A percentile compares a stretch with the other conserved stretches of the same genome.
These are phyloP conservation scores for Chaenocephalus aceratus DNA, from an alignment of 2,113 vertebrate genomes.

Conservation along the genomic window DNA sequence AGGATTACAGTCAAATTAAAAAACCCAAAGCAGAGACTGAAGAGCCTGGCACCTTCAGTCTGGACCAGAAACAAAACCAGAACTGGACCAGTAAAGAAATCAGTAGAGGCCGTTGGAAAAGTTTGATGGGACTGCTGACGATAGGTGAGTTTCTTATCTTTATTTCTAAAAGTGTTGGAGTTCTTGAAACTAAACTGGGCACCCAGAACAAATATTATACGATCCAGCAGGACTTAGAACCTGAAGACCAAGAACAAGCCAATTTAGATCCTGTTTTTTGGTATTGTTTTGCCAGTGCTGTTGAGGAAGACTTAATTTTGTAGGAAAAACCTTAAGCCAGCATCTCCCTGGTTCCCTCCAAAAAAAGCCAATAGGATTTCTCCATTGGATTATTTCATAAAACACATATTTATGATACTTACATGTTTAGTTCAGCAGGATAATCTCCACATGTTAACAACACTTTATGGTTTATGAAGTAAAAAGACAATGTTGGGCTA, in stretches of 20 bases:
- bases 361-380: too few relatives aligned
- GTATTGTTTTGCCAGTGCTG: too few relatives aligned
- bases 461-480: too few relatives aligned
- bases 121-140: slow-evolving; percentile 79
- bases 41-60: slow-evolving; percentile 13
- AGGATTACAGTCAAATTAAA: slow-evolving; percentile 23
- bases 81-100: slow-evolving; percentile 22
- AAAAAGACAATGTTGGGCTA: too few relatives aligned
- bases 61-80: slow-evolving; percentile 40
- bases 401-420: too few relatives aligned
- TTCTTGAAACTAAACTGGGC: neutral
- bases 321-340: too few relatives aligned
- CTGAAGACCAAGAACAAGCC: neutral
- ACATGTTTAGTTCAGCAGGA: too few relatives aligned
- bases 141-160: slow-evolving; percentile 60
- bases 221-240: neutral
- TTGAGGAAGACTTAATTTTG: too few relatives aligned
- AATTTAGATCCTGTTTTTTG: neutral
- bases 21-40: neutral
- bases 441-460: too few relatives aligned
- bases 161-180: neutral
- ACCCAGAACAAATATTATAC: neutral
- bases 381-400: too few relatives aligned
- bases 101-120: slow-evolving; percentile 65
- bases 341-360: too few relatives aligned